Evolutionary conservation across 2,113 vertebrate species (phyloP), one percentile per base, ranked within the genome.

Genomic region (Chaetops frenatus): DNA sequence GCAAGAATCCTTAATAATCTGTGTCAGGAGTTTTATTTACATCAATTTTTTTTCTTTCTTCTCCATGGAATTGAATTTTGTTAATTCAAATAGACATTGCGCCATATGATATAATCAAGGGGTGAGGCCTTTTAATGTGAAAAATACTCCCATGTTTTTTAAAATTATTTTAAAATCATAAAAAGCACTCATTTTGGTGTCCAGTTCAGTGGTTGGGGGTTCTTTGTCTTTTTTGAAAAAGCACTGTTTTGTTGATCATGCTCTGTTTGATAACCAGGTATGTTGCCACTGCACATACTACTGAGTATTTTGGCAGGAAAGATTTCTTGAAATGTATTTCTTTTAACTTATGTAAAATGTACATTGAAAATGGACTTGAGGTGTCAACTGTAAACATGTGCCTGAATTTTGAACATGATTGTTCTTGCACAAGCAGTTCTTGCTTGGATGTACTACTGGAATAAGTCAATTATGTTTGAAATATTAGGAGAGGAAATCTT

Each of bases 241-340:
- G 9, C 2, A 25, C 0, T 40, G 1, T 54, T 17, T 38, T 47
- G 14, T 56, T 65, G 13, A 17, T 69, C 15, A 8, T 56, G 6
- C 17, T 45, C 1, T 16, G 0, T 28, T 5, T 60, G 50, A 19
- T 36, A 31, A 27, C 21, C 8, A 11, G 15, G 9, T 50, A 2
- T 20, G 9, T 51, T 65, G 18, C 27, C 8, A 10, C 5, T 48
- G 11, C 11, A 23, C 0, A 0, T 7, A 67, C 5, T 21, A 56
- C 12, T 56, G 48, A 78, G 15, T 29, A 35, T 66, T 80, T 74
- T 48, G 51, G 33, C 38, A 80, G 38, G 47, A 48, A 25, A 40
- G 8, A 60, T 50, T 80, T 40, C 7, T 61, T 61, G 11, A 6
- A 9, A 0, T 31, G 13, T 40, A 53, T 89, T 83, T 28, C 3